Conservation (phyloP, 2,888 invertebrate species). For the Thalpophila matura region DNA sequence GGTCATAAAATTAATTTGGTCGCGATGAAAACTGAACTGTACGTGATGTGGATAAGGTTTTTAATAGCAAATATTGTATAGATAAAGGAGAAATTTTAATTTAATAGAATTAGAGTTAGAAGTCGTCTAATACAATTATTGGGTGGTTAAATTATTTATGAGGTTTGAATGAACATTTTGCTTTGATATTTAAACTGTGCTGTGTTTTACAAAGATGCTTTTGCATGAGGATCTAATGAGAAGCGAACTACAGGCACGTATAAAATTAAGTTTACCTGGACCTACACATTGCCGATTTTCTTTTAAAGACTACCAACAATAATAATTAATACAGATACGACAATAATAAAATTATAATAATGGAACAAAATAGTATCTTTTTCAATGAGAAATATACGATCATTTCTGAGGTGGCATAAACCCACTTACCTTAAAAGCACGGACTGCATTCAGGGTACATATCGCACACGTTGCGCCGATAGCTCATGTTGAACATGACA, state of each 20-base stretch:
- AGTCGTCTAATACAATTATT: background rate
- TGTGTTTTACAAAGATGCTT: background rate
- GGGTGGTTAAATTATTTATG: background rate
- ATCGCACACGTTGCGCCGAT: slow-evolving; percentile 52
- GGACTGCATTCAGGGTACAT: slow-evolving; percentile 48
- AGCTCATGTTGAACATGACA: slow-evolving; percentile 45
- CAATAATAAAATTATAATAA: no score
- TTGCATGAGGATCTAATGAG: no score
- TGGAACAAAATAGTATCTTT: no score
- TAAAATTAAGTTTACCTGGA: no score
- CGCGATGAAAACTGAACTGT: background rate
- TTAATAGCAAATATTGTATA: background rate
- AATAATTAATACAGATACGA: no score
- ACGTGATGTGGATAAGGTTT: background rate
- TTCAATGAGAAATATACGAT: background rate
- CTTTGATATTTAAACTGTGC: background rate
- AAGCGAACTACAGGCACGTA: no score
- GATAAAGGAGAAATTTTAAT: background rate
- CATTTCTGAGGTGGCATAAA: slow-evolving; percentile 23
- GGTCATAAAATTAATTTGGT: background rate
- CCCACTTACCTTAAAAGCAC: slow-evolving; percentile 47
- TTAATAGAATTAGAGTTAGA: slow-evolving; percentile 9
- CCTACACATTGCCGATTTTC: no score
- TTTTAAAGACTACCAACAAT: no score
- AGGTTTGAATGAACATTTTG: background rate